Evolutionary conservation across 2,797 vertebrate species (phyloP).

Genomic region (Falco biarmicus): DNA sequence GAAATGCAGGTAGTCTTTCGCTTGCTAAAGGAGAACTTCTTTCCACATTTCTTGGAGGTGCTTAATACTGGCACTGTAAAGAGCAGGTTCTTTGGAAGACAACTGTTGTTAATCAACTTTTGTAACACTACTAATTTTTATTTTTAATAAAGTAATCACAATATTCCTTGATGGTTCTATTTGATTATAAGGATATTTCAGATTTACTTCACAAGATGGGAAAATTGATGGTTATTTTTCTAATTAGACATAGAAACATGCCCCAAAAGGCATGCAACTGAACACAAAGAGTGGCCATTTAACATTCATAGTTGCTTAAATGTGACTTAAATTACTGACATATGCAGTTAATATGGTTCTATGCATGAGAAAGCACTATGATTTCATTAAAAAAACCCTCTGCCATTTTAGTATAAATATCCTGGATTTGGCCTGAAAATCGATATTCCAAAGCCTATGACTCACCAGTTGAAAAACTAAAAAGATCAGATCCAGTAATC

Average conservation of each 20-base stretch:
- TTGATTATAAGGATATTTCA: background rate
- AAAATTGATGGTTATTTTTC: background rate
- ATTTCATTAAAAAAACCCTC: background rate
- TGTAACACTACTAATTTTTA: background rate
- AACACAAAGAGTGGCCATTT: background rate
- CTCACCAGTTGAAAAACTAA: background rate
- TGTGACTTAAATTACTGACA: background rate
- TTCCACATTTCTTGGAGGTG: background rate
- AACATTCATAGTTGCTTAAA: background rate
- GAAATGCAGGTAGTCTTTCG: accelerated
- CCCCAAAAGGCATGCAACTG: background rate
- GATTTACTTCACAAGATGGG: background rate
- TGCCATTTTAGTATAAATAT: background rate
- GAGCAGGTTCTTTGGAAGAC: background rate
- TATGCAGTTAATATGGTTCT: background rate
- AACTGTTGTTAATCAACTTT: background rate
- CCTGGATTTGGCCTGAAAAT: background rate
- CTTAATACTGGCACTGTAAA: background rate
- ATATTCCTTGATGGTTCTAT: background rate
- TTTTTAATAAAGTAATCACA: background rate
- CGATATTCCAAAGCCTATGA: background rate
- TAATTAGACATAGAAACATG: background rate
- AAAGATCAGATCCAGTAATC: background rate
- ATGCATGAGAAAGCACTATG: background rate
- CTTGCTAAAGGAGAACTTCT: background rate